Evolutionary conservation across 2,888 invertebrate species (phyloP), one percentile per base, ranked within the genome.

Genomic region (Hyppa rectilinea): DNA sequence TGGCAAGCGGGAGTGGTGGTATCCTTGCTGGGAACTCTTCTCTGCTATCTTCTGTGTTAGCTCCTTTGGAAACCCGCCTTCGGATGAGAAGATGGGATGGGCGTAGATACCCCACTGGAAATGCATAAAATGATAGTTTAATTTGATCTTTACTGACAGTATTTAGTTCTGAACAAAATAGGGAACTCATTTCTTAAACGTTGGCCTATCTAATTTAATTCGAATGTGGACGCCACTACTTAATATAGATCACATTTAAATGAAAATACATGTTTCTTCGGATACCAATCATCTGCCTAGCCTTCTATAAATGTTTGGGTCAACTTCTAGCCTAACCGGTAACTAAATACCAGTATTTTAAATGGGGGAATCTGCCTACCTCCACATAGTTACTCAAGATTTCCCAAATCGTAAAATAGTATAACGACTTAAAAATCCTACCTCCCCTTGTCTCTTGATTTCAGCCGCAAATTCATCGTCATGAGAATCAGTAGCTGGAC

Each of bases 1-100:
- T 2, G 96, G 96, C 53, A 96, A 81, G 2, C 96, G 88, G 1
- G 96, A 96, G 56, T 87, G 73, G 0, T 84, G 68, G 74, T 89
- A 93, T 1, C 95, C 95, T 86, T 96, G 95, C n/a, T 84, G 80
- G 23, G 83, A 84, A 71, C 96, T 95, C 77, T 93, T 94, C 26
- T 87, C 86, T 2, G 93, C 95, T 38, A 62, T 36, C 6, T 29
- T 38, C 2, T 59, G 60, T 10, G 61, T n/a, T 2, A 96, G 89
- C 36, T 96, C 89, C 23, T 92, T 88, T 0, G 96, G 96, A 80
- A 96, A 97, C 76, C 96, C 96, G 12, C 96, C 96, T 23, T 94
- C 85, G 34, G 89, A 78, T 12, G 92, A 92, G 82, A 94, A 96
- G 66, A 96, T 95, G 2, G 96, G 96, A 60, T 96, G 92, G 0